These are phyloP conservation scores for Melitaea cinxia DNA, from an alignment of 1,140 invertebrate species.

Conservation along the genomic window DNA sequence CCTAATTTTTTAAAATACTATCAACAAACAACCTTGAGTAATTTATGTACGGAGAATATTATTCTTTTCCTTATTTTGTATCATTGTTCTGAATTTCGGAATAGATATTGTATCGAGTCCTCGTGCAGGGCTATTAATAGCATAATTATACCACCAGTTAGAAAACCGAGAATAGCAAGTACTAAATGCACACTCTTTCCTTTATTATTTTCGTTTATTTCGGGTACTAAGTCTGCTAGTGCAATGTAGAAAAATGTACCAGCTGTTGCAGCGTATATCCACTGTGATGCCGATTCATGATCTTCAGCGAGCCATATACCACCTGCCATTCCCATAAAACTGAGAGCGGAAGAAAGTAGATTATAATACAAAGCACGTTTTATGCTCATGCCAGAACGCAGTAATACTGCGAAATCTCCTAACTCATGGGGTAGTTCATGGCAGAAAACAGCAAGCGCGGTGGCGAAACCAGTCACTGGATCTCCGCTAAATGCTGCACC, in stretches of 20 bases:
- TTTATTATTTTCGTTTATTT: conserved; percentile 80
- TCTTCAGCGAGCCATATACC: conserved; percentile 87
- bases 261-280: conserved; percentile 91
- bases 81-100: conserved; percentile 77
- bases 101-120: conserved; percentile 84
- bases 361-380: conserved; percentile 88
- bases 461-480: conserved; percentile 88
- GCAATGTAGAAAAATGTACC: conserved; percentile 92
- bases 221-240: conserved; percentile 89
- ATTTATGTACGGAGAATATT: conserved; percentile 46
- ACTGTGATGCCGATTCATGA: conserved; percentile 84
- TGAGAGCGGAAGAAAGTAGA: conserved; percentile 87
- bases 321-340: conserved; percentile 88
- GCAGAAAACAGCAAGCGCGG: conserved; percentile 89
- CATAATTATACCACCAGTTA: conserved; percentile 88
- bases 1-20: conserved; percentile 40
- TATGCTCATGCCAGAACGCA: conserved; percentile 88
- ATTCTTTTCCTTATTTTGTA: conserved; percentile 44
- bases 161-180: conserved; percentile 84
- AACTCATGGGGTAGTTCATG: conserved; percentile 92
- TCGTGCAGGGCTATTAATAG: conserved; percentile 89
- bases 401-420: conserved; percentile 91
- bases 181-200: conserved; percentile 69
- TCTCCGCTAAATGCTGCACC: conserved; percentile 89
- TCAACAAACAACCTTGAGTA: conserved; percentile 69